Evolutionary conservation across 2,113 vertebrate genomes (phyloP), one percentile per base, ranked within the genome.

Genomic region (Agelaius tricolor): DNA sequence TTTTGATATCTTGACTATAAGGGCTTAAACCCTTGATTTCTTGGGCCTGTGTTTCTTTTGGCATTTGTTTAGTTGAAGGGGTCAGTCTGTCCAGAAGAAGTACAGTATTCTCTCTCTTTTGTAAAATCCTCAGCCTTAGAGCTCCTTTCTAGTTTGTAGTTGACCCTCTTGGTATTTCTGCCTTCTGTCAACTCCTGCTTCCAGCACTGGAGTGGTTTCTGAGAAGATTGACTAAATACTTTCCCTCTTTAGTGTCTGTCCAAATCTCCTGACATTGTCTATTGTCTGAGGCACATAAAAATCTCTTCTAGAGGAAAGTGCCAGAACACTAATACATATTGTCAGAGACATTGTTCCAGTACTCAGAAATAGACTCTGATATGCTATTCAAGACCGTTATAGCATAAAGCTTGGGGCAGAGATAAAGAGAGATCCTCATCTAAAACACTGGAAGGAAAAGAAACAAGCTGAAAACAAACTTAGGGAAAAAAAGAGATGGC

Each of bases 361-460:
- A 26, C 57, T 93, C 80, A 87, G 59, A 93, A 90, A 67, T 51
- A 74, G 92, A 39, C 52, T 76, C 62, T 84, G 72, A 92, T 94
- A 90, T 51, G 72, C 85, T 85, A 83, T 95, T 93, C 75, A 84
- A 41, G 79, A 58, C 47, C 28, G 35, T 55, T 80, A 62, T 4
- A 85, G 82, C 37, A 66, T 35, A 83, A 93, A 88, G 43, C 83
- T 87, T 76, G 68, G 43, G 72, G 83, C 86, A 88, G 72, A 95
- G 79, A 94, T 92, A 92, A 81, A 93, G 43, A 82, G 31, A 87
- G 73, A 87, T 95, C 28, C 66, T 87, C 87, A 84, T 90, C 92
- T 93, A 90, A 92, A 55, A 80, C 67, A 83, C 66, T 87, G 33
- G 4, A 75, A 72, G 62, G 44, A 65, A 79, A 74, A 89, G 68